Evolutionary conservation across 1,140 invertebrate species (phyloP).

Genomic region (Macrosteles quadrilineatus): DNA sequence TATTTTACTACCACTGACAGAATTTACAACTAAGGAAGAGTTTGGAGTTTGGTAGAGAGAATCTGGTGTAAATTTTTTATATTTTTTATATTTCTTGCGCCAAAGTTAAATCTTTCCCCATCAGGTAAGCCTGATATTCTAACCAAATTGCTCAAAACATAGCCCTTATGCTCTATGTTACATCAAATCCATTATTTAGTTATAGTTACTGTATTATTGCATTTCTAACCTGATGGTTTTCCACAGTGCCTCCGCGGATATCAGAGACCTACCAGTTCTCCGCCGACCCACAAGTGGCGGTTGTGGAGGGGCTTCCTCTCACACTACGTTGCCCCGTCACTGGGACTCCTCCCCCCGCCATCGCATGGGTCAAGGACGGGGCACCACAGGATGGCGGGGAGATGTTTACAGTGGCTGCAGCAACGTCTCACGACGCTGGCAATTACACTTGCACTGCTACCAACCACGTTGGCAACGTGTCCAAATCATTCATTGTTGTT

Average conservation of each 20-base stretch:
- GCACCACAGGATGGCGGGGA: not conserved
- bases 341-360: slow-evolving; percentile 31
- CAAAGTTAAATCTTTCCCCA: no score
- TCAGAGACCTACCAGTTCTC: not conserved
- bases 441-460: slow-evolving; percentile 39
- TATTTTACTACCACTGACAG: no score
- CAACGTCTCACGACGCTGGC: slow-evolving; percentile 28
- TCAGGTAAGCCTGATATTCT: no score
- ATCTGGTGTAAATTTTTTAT: no score
- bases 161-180: no score
- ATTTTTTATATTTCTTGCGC: no score
- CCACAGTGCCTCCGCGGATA: slow-evolving; percentile 37
- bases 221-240: no score
- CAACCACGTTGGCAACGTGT: slow-evolving; percentile 34
- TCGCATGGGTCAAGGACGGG: slow-evolving; percentile 37
- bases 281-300: not conserved
- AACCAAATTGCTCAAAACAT: no score
- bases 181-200: no score
- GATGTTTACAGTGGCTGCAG: not conserved
- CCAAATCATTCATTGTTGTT: slow-evolving; percentile 29
- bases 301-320: slow-evolving; percentile 36
- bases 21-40: no score
- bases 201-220: no score
- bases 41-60: no score
- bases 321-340: slow-evolving; percentile 36